Conservation (phyloP, 2,113 vertebrate genomes). For the Halichoeres trimaculatus region DNA sequence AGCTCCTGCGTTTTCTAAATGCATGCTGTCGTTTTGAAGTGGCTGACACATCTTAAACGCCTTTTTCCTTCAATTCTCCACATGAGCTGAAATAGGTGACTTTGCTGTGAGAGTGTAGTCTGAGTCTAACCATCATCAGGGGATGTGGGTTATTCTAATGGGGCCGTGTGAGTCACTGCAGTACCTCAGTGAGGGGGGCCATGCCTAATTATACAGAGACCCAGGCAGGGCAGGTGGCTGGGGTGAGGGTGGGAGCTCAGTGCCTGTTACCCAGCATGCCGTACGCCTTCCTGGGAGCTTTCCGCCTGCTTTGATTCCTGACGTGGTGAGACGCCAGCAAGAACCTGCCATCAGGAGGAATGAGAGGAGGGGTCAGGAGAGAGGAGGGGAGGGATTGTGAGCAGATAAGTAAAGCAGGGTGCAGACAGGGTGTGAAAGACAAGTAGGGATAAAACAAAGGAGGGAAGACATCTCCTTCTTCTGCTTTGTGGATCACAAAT, state of each 20-base stretch:
- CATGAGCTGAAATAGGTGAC: neutral
- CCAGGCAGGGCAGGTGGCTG: neutral
- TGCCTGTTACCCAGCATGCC: conserved; percentile 39
- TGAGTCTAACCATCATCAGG: conserved; percentile 42
- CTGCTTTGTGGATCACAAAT: conserved; percentile 21
- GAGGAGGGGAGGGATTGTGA: neutral
- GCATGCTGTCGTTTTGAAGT: conserved; percentile 44
- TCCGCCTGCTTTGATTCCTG: conserved; percentile 65
- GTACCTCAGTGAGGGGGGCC: conserved; percentile 54
- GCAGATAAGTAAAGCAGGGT: neutral
- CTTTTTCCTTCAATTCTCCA: neutral
- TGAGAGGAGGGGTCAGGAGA: conserved; percentile 26
- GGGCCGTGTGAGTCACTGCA: conserved; percentile 54
- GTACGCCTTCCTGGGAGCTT: conserved; percentile 52
- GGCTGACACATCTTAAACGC: conserved; percentile 22
- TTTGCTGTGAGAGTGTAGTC: conserved; percentile 16
- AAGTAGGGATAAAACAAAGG: neutral
- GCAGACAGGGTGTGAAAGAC: neutral
- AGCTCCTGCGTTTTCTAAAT: conserved; percentile 27
- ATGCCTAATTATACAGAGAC: conserved; percentile 67
- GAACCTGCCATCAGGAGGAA: conserved; percentile 33
- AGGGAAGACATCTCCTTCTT: neutral
- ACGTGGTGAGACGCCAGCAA: conserved; percentile 41
- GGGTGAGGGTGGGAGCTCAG: conserved; percentile 11
- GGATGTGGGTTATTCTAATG: conserved; percentile 44